phyloP scores from a whole-genome alignment of 2,113 vertebrate species.

The Eclectus roratus region DNA sequence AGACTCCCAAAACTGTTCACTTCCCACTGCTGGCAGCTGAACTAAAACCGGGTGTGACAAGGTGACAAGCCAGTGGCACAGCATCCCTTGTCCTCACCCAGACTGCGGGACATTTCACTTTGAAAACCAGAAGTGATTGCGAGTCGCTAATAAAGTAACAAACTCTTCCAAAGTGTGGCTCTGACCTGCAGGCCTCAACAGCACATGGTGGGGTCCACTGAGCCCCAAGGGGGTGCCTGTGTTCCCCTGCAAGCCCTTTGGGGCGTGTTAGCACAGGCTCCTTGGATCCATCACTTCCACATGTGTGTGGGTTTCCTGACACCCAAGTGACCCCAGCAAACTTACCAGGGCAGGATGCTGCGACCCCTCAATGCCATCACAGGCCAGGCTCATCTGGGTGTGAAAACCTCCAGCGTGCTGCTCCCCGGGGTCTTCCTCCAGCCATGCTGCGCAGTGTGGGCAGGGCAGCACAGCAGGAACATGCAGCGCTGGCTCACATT shows the following conservation, averaged over 20 bases:
- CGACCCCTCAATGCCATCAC: background rate
- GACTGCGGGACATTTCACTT: background rate
- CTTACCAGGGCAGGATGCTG: background rate
- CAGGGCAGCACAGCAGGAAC: background rate
- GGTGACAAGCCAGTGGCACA: background rate
- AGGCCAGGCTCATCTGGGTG: background rate
- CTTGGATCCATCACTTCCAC: fast-evolving
- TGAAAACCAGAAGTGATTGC: background rate
- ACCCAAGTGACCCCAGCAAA: background rate
- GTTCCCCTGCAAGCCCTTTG: background rate
- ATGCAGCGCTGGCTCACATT: fast-evolving
- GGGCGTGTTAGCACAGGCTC: too few relatives aligned
- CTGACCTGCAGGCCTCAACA: background rate
- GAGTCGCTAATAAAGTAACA: fast-evolving
- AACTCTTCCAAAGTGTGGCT: background rate
- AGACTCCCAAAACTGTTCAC: background rate
- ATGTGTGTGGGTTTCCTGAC: background rate
- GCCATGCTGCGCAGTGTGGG: fast-evolving
- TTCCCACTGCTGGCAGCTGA: background rate
- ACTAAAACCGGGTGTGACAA: background rate
- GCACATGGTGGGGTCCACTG: fast-evolving
- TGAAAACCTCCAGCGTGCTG: background rate
- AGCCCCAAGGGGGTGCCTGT: background rate
- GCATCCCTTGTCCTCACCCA: background rate
- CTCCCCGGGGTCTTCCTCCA: background rate